Base-by-base conservation (phyloP, 2,888 invertebrate species). In the Beris morrisii region DNA sequence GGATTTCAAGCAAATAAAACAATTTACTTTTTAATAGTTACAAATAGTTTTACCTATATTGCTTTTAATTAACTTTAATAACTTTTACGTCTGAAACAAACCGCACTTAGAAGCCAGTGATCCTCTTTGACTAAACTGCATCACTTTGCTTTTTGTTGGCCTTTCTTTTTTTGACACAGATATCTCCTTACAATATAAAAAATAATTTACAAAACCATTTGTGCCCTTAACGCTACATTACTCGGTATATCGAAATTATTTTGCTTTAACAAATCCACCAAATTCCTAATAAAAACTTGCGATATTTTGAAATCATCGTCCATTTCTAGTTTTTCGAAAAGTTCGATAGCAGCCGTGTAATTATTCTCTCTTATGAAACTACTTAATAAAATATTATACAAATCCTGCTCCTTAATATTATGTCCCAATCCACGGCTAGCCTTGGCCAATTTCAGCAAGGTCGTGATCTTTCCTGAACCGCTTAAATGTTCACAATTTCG, bases 401-500 rank as follows among this genome's bases (percentile, higher is more conserved):
- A 74, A 48, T 75, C 73, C 67, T 78, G 76, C 68, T 81, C 79
- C 15, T 76, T 76, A 6, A 79, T 72, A 13, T 44, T 44, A 32
- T 78, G 76, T 4, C 75, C 74, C 9, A 79, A 68, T 0, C 78
- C 79, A 3, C 79, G 74, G 0, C 75, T 73, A 2, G 77, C 75
- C 4, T 75, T 75, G 0, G 77, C 80, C 69, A 81, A 70, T 30
- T 75, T 77, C 7, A 81, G 53, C 4, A 81, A 69, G 0, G 77
- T 75, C 4, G 71, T 67, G 2, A 79, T 73, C 1, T 77, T 73
- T 0, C 79, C 78, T 66, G 76, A 75, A 59, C 74, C 72, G 0
- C 76, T 77, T 55, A 80, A 70, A 69, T 79, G 76, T 55, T 85
- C 84, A 72, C 86, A 86, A 66, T 84, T 83, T 4, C 84, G 82